Conservation (phyloP, 1,140 invertebrate genomes). For the Mactra quadrangularis region DNA sequence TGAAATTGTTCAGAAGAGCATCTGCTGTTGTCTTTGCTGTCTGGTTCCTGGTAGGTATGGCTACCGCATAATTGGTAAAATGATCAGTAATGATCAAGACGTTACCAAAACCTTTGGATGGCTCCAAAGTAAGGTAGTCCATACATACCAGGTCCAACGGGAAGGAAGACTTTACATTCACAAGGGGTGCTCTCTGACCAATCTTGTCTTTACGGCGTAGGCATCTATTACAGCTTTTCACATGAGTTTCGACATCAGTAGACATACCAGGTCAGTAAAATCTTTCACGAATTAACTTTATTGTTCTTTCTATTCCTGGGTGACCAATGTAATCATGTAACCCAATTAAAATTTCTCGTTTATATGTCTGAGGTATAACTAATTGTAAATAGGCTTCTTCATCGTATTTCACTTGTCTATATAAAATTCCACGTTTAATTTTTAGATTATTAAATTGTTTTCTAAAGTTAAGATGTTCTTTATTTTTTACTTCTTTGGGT, state of each 20-base stretch:
- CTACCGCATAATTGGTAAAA: constrained; percentile 53
- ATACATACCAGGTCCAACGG: constrained; percentile 49
- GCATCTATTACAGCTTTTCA: constrained; percentile 31
- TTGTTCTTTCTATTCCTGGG: constrained; percentile 18
- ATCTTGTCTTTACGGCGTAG: constrained; percentile 32
- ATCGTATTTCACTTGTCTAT: not conserved
- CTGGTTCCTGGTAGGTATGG: constrained; percentile 49
- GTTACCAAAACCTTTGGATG: constrained; percentile 33
- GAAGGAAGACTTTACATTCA: constrained; percentile 42
- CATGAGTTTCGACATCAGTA: constrained; percentile 8
- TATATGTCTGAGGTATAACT: constrained; percentile 1
- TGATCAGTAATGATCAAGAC: constrained; percentile 59
- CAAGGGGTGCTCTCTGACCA: constrained; percentile 9
- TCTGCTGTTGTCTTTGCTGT: constrained; percentile 56
- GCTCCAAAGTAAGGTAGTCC: constrained; percentile 39
- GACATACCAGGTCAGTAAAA: constrained; percentile 25
- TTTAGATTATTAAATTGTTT: constrained; percentile 34
- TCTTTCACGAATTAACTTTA: not conserved
- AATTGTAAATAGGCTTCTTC: constrained; percentile 5
- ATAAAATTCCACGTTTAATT: constrained; percentile 38
- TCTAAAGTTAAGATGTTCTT: constrained; percentile 12
- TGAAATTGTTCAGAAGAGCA: constrained; percentile 45
- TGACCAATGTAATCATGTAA: constrained; percentile 43
- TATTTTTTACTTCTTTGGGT: not conserved
- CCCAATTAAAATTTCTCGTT: constrained; percentile 7